A percentile compares a stretch with the other conserved stretches of the same genome.
phyloP scores from a whole-genome alignment of 2,797 vertebrate species.

The Rhinatrema bivittatum region DNA sequence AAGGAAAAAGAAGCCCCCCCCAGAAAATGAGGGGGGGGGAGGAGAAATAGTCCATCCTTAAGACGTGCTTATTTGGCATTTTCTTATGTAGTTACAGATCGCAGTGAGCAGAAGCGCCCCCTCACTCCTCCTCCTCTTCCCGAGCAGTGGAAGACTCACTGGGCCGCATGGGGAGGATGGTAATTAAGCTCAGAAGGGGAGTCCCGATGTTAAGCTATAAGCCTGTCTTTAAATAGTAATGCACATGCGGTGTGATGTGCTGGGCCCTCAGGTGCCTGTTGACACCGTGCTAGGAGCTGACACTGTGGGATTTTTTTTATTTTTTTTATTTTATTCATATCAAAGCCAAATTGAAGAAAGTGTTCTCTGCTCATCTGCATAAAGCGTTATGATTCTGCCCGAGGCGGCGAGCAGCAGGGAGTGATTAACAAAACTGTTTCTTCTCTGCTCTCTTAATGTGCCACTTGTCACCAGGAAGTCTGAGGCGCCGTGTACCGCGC shows the following conservation, averaged over 20 bases:
- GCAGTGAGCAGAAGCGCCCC: too few relatives aligned
- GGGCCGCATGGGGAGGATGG: constrained; percentile 63
- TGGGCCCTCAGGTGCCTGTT: constrained; percentile 80
- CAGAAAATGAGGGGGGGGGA: too few relatives aligned
- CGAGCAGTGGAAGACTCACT: constrained; percentile 57
- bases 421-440: constrained; percentile 68
- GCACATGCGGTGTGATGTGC: constrained; percentile 54
- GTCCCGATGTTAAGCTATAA: constrained; percentile 68
- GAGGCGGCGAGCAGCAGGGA: constrained; percentile 77
- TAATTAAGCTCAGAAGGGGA: constrained; percentile 78
- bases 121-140: constrained; percentile 53
- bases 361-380: constrained; percentile 91
- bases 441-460: constrained; percentile 65
- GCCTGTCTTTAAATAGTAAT: constrained; percentile 80
- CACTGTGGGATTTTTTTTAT: too few relatives aligned
- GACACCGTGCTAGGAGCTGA: constrained; percentile 71
- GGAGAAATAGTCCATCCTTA: constrained; percentile 41
- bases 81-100: constrained; percentile 68
- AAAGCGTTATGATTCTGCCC: constrained; percentile 80
- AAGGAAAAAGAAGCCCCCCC: too few relatives aligned
- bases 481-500: constrained; percentile 77
- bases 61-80: constrained; percentile 50
- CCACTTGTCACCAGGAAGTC: constrained; percentile 77
- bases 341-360: constrained; percentile 78
- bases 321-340: constrained; percentile 62